Base-by-base conservation (phyloP, 1,140 invertebrate genomes). In the Euura lappo region DNA sequence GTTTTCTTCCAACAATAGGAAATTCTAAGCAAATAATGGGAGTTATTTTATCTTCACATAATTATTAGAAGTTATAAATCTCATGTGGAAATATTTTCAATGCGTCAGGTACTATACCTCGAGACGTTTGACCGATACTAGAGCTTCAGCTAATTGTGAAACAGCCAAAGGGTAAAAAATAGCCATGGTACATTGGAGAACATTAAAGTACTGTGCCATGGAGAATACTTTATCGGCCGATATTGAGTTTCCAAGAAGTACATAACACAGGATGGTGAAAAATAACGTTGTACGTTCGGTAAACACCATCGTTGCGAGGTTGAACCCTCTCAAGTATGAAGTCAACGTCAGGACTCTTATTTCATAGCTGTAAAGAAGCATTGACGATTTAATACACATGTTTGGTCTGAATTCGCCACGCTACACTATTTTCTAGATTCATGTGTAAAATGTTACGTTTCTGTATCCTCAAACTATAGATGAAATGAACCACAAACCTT, bases 141-240 rank as follows among this genome's bases (percentile, higher is more conserved):
- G 85, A 3, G 91, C 86, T 81, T 93, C 92, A 11, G 90, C 89
- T 4, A 88, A 82, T 45, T 83, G 85, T 13, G 90, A 82, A 7
- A 94, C 81, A 2, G 91, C 93, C 78, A 90, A 80, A 2, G 94
- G 94, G 82, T 92, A 93, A 74, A 92, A 90, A 74, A 94, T 92
- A 11, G 93, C 93, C 87, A 94, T 91, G 28, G 92, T 91, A 2
- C 93, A 81, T 77, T 94, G 91, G 28, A 95, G 81, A 66, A 92
- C 89, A 81, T 95, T 94, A 80, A 93, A 93, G 77, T 95, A 91
- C 71, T 93, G 91, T 46, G 93, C 91, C 72, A 93, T 88, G 6
- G 93, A 92, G 83, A 95, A 95, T 6, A 94, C 92, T 79, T 91
- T 90, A 72, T 92, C 90, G 0, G 93, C 90, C 2, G 91, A 90